These are phyloP conservation scores for Trematomus bernacchii DNA, from an alignment of 2,797 vertebrate genomes.

Conservation along the genomic window DNA sequence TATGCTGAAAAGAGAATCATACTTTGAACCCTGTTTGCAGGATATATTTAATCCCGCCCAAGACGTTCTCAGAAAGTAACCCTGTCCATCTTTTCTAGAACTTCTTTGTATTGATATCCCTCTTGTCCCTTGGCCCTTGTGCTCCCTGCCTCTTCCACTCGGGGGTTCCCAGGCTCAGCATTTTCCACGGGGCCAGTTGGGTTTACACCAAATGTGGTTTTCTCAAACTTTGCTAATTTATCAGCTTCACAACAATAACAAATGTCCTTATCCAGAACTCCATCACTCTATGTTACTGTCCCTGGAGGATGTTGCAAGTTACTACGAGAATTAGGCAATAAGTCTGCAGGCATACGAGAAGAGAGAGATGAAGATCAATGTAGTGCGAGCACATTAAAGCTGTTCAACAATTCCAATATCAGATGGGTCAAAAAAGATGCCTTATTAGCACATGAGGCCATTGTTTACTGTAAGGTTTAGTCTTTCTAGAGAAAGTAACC, in stretches of 20 bases:
- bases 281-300: constrained; percentile 14
- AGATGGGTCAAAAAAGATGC: neutral
- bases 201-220: constrained; percentile 75
- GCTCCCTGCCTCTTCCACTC: constrained; percentile 55
- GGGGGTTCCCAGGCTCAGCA: constrained; percentile 79
- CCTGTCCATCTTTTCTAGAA: constrained; percentile 25
- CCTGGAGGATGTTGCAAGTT: constrained; percentile 10
- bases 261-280: constrained; percentile 26
- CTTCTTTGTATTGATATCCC: constrained; percentile 26
- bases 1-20: neutral
- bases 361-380: neutral
- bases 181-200: constrained; percentile 68
- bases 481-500: neutral
- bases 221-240: constrained; percentile 66
- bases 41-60: neutral
- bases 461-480: neutral
- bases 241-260: constrained; percentile 40
- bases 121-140: constrained; percentile 33
- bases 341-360: neutral
- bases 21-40: constrained; percentile 14
- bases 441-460: neutral
- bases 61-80: constrained; percentile 9
- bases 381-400: neutral
- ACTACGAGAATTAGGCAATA: constrained; percentile 1
- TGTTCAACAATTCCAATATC: neutral